phyloP scores from a whole-genome alignment of 2,888 invertebrate species.

The Drosophila kambysellisi region DNA sequence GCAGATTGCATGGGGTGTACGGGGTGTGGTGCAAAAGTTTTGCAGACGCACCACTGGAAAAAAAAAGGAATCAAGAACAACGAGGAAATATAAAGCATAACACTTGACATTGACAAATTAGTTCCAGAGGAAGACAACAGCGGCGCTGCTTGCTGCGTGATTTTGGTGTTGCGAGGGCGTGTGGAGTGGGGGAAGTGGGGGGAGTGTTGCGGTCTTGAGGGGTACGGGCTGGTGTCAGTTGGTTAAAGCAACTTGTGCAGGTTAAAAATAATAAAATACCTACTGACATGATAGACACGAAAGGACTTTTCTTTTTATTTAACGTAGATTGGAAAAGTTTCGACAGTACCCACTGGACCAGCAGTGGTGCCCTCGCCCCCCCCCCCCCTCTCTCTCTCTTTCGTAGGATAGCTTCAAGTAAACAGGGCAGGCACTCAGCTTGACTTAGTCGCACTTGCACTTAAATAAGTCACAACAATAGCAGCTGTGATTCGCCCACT shows the following conservation, averaged over 20 bases:
- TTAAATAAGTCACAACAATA: conserved; percentile 62
- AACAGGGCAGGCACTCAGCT: conserved; percentile 15
- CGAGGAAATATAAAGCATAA: conserved; percentile 70
- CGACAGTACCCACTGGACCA: conserved; percentile 65
- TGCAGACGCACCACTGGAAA: conserved; percentile 38
- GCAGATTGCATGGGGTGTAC: conserved; percentile 22
- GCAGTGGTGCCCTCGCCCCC: background rate
- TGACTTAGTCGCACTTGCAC: conserved; percentile 66
- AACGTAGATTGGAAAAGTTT: conserved; percentile 82
- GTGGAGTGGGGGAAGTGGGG: background rate
- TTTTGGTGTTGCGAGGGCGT: background rate
- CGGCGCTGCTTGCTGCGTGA: conserved; percentile 27
- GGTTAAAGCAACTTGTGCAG: conserved; percentile 59
- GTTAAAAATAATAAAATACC: conserved; percentile 81
- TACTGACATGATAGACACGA: conserved; percentile 81
- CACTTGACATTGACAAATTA: conserved; percentile 84
- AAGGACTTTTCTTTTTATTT: conserved; percentile 80
- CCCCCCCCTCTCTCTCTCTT: no score
- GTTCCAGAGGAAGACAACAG: conserved; percentile 74
- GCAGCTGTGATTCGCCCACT: conserved; percentile 59
- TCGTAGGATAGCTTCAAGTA: background rate
- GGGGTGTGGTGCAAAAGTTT: conserved; percentile 61
- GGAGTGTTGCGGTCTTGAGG: background rate
- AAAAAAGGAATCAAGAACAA: conserved; percentile 6
- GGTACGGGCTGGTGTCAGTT: conserved; percentile 33